Conservation (phyloP, 2,797 vertebrate species). For the Silurus lanzhouensis region DNA sequence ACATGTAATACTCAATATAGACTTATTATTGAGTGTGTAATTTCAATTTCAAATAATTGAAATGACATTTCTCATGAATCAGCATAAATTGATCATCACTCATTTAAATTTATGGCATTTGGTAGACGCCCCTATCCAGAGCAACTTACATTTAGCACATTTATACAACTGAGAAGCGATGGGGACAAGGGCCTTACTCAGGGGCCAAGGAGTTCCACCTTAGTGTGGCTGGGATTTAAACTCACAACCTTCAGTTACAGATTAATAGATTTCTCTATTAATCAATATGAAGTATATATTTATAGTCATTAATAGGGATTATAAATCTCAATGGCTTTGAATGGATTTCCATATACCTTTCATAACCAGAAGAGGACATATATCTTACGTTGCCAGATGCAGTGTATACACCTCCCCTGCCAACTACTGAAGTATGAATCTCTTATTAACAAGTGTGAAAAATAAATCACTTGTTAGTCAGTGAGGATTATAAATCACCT, state of each 20-base stretch:
- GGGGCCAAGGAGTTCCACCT: too few relatives aligned
- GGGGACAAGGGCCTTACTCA: too few relatives aligned
- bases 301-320: not conserved
- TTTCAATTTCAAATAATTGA: not conserved
- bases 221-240: too few relatives aligned
- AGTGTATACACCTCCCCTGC: not conserved
- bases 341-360: not conserved
- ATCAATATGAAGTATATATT: not conserved
- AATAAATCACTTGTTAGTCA: conserved; percentile 22
- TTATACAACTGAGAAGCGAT: too few relatives aligned
- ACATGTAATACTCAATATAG: not conserved
- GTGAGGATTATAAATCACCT: not conserved
- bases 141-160: too few relatives aligned
- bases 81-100: not conserved
- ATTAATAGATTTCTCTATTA: too few relatives aligned
- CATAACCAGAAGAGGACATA: not conserved
- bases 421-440: not conserved
- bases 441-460: conserved; percentile 4
- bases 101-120: too few relatives aligned
- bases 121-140: too few relatives aligned
- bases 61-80: not conserved
- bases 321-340: not conserved
- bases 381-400: not conserved
- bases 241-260: too few relatives aligned
- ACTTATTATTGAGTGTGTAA: not conserved